A percentile compares a stretch with the other conserved stretches of the same genome.
These are phyloP conservation scores for Petrocephalus sullivani DNA, from an alignment of 2,797 vertebrate species.

Conservation along the genomic window DNA sequence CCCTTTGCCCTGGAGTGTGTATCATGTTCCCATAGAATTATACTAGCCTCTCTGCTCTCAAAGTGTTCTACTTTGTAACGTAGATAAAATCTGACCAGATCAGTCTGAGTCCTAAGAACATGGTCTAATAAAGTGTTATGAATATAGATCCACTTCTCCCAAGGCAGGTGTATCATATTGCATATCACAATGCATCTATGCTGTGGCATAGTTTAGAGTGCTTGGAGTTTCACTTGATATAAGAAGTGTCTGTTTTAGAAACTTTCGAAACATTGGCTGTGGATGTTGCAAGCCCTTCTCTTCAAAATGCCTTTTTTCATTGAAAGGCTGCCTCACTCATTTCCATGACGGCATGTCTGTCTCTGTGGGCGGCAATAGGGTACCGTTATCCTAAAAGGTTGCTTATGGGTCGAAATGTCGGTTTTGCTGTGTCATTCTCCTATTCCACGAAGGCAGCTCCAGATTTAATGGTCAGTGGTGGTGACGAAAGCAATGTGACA, in stretches of 20 bases:
- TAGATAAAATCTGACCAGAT: not conserved
- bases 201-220: not conserved
- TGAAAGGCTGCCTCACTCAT: not conserved
- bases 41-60: not conserved
- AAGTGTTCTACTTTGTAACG: not conserved
- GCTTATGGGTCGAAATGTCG: not conserved
- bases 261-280: not conserved
- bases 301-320: not conserved
- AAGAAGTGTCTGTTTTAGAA: not conserved
- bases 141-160: not conserved
- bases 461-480: not conserved
- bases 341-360: too few relatives aligned
- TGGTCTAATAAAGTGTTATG: not conserved
- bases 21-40: not conserved
- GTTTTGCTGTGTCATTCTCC: conserved; percentile 16
- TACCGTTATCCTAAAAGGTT: not conserved
- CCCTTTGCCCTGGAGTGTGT: not conserved
- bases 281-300: not conserved
- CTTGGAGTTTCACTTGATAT: not conserved
- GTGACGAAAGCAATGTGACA: not conserved
- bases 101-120: not conserved
- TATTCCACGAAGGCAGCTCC: not conserved
- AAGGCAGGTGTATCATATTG: not conserved
- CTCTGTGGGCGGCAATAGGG: not conserved
- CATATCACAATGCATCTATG: not conserved